Base-by-base conservation (phyloP, 2,113 vertebrate species). In the Trinectes maculatus region DNA sequence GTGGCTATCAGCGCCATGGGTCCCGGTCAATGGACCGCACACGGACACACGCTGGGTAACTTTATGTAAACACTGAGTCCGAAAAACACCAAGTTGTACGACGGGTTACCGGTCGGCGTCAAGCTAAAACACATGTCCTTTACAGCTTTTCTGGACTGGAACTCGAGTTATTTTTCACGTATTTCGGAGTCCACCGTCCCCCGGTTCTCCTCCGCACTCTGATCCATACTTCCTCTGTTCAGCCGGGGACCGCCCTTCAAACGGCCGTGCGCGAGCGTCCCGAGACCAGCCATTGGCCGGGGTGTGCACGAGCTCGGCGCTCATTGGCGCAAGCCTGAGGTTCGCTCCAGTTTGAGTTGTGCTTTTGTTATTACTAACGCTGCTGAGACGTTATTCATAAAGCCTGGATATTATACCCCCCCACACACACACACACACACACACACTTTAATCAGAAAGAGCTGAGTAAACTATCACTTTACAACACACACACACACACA, bases 1-100 rank as follows among this genome's bases (percentile, higher is more conserved):
- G 84, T 60, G 55, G 85, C 81, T 64, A 87, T 81, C 81, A 92
- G 71, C 79, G 91, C 92, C 93, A 94, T 94, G 46, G 36, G 9
- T 10, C 18, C n/a, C 26, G 36, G 68, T 58, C 52, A 70, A 55
- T 65, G 40, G 71, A 48, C 59, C 67, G 46, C 33, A 62, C 49
- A 22, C 53, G 3, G 18, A 29, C 16, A 44, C 29, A n/a, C 56
- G 61, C 47, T 40, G 6, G 16, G 6, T n/a, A 10, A 74, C 53
- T 60, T 37, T 13, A 47, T 1, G 22, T 18, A 33, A 52, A 51
- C 47, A 24, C 8, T 19, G 6, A 16, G n/a, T n/a, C 3, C 6
- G 4, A 10, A 15, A 3, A 24, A 42, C 7, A 7, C 9, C 15
- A 2, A 46, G 1, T 3, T 9, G 31, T 12, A 10, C 10, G 9